These are phyloP conservation scores for Atta cephalotes DNA, from an alignment of 1,140 invertebrate species.

Conservation along the genomic window DNA sequence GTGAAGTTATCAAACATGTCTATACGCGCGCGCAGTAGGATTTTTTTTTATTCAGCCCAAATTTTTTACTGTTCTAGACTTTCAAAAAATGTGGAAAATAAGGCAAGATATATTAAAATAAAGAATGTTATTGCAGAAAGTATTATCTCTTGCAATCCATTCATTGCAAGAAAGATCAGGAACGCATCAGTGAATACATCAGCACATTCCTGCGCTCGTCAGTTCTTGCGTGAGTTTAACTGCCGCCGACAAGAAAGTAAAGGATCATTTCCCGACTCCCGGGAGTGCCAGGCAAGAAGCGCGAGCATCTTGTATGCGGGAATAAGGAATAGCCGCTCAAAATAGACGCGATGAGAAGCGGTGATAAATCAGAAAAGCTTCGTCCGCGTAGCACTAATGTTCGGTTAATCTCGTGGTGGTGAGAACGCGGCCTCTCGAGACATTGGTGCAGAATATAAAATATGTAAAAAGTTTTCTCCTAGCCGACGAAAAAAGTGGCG, in stretches of 20 bases:
- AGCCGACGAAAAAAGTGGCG: conserved; percentile 32
- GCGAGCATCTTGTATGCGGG: conserved; percentile 48
- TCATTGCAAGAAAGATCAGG: not conserved
- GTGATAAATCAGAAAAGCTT: conserved; percentile 67
- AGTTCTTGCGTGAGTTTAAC: conserved; percentile 58
- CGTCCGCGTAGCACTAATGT: conserved; percentile 64
- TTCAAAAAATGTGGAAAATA: not conserved
- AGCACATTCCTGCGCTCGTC: conserved; percentile 38
- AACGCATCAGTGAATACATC: conserved; percentile 43
- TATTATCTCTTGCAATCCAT: conserved; percentile 1
- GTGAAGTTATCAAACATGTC: not conserved
- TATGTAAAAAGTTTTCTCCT: conserved; percentile 69
- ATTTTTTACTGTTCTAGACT: too few species aligned
- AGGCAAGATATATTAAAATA: not conserved
- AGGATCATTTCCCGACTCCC: conserved; percentile 26
- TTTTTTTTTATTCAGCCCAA: too few species aligned
- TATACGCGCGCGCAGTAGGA: too few species aligned
- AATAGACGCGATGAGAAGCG: conserved; percentile 44
- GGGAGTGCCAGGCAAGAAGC: conserved; percentile 12
- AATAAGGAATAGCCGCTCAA: conserved; percentile 54
- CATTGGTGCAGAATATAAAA: conserved; percentile 66
- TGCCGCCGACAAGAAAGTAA: conserved; percentile 45
- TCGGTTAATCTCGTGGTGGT: conserved; percentile 58
- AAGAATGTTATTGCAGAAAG: not conserved
- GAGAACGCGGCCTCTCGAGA: conserved; percentile 25